A percentile compares a stretch with the other conserved stretches of the same genome.
These are phyloP conservation scores for Scytalopus superciliaris DNA, from an alignment of 2,113 vertebrate species.

Conservation along the genomic window DNA sequence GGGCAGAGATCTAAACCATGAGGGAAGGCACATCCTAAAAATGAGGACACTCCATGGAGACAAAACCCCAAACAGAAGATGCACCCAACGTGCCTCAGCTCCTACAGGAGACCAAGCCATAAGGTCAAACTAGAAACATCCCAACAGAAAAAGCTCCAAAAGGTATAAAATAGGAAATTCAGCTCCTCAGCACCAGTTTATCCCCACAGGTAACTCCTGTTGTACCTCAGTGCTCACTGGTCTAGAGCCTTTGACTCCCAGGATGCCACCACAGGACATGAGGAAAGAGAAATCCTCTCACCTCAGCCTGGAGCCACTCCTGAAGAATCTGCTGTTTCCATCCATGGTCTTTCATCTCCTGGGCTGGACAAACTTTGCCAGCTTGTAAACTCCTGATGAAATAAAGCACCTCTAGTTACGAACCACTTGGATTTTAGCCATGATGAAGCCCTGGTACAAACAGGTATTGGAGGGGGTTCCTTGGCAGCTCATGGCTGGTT, in stretches of 20 bases:
- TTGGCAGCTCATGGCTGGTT: neutral
- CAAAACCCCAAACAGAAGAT: neutral
- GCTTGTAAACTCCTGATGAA: neutral
- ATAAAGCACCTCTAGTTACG: neutral
- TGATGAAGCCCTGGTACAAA: neutral
- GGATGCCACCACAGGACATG: rapidly evolving
- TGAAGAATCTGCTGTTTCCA: neutral
- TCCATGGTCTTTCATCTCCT: neutral
- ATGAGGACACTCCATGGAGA: rapidly evolving
- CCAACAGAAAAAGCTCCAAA: neutral
- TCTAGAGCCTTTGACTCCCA: rapidly evolving
- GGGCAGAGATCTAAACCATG: rapidly evolving
- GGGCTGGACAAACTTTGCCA: neutral
- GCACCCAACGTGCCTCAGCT: rapidly evolving
- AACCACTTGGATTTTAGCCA: neutral
- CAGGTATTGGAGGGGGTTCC: neutral
- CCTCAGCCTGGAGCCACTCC: neutral
- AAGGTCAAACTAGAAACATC: neutral
- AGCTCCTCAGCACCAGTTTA: neutral
- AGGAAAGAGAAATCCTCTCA: neutral
- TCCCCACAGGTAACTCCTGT: rapidly evolving
- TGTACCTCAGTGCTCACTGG: rapidly evolving
- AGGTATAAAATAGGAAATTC: rapidly evolving
- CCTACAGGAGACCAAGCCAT: neutral
- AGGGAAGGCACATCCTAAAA: neutral